phyloP scores from a whole-genome alignment of 2,113 vertebrate species.

The Abramis brama region DNA sequence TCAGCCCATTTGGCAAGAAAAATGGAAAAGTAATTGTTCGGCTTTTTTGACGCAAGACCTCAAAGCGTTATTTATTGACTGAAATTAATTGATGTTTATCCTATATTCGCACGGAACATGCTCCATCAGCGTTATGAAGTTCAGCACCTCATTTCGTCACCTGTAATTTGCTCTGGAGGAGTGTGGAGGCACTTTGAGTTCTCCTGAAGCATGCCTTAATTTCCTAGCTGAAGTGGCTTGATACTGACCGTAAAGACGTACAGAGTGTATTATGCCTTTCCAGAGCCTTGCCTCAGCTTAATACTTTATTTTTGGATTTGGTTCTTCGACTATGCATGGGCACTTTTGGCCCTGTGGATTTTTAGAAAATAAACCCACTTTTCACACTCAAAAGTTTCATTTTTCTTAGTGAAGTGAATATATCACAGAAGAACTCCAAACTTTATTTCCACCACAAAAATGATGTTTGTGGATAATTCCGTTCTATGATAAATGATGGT shows the following conservation, averaged over 20 bases:
- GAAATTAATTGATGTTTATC: conserved; percentile 94
- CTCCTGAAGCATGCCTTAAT: conserved; percentile 87
- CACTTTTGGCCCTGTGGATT: background rate
- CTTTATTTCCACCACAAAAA: background rate
- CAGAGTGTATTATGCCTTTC: background rate
- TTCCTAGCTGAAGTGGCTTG: conserved; percentile 86
- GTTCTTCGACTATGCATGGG: background rate
- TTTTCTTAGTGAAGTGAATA: background rate
- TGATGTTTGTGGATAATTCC: too few relatives aligned
- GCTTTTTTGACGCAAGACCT: conserved; percentile 84
- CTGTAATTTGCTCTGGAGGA: conserved; percentile 80
- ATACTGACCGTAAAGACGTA: conserved; percentile 59
- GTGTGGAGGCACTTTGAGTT: conserved; percentile 59
- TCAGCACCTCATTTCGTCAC: conserved; percentile 79
- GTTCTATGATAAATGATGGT: too few relatives aligned
- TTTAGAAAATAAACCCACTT: background rate
- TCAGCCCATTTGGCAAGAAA: conserved; percentile 98
- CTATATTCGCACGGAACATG: conserved; percentile 85
- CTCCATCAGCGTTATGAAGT: conserved; percentile 87
- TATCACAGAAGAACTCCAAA: background rate
- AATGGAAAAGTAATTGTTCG: conserved; percentile 96
- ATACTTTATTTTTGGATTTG: conserved; percentile 3
- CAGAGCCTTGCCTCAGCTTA: background rate
- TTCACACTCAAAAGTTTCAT: background rate
- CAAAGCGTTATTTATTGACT: conserved; percentile 92